phyloP scores from a whole-genome alignment of 2,797 vertebrate species.

The Agapornis canus region DNA sequence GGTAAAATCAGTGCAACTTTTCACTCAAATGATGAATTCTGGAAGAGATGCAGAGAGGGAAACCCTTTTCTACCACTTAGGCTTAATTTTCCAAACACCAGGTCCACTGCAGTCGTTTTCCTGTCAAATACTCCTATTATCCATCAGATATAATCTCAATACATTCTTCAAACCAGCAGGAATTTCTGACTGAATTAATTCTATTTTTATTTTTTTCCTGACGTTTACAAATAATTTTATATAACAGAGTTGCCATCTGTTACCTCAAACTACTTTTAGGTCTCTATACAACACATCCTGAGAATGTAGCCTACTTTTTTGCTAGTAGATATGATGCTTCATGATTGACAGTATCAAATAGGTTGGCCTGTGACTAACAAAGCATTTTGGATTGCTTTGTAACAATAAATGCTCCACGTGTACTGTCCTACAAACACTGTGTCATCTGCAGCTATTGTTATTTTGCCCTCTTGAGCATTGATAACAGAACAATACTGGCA shows the following conservation, averaged over 20 bases:
- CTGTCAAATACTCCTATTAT: not conserved
- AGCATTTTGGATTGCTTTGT: not conserved
- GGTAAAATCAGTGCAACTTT: not conserved
- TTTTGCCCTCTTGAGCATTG: not conserved
- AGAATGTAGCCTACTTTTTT: conserved; percentile 57
- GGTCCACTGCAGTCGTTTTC: not conserved
- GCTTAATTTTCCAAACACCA: not conserved
- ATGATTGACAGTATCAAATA: conserved; percentile 8
- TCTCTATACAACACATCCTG: conserved; percentile 47
- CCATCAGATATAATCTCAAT: conserved; percentile 8
- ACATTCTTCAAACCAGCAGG: conserved; percentile 40
- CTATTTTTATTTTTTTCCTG: conserved; percentile 63
- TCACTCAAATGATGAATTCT: not conserved
- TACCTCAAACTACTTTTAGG: conserved; percentile 67
- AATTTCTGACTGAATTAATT: conserved; percentile 55
- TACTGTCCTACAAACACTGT: not conserved
- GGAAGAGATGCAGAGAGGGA: not conserved
- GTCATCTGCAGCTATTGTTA: not conserved
- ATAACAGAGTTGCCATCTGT: conserved; percentile 62
- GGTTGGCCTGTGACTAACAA: conserved; percentile 8
- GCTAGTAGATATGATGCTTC: not conserved
- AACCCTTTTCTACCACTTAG: not conserved
- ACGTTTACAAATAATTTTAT: conserved; percentile 72
- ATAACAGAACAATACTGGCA: conserved; percentile 6
- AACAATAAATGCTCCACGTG: not conserved